Conservation (phyloP, 2,888 invertebrate species). For the Agriotes lineatus region DNA sequence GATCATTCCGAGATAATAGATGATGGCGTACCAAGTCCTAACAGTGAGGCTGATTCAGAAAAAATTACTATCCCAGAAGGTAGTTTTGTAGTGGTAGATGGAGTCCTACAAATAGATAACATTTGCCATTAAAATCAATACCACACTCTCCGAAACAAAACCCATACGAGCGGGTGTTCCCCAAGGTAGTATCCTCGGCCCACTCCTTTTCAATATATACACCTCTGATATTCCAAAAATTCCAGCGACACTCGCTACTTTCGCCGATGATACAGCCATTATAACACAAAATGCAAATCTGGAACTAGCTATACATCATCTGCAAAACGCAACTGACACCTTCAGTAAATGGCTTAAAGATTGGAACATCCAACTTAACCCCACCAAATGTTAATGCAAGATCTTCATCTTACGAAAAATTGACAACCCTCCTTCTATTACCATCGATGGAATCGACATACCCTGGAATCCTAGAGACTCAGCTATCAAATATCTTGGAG, state of each 20-base stretch:
- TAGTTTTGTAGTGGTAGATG: too few relatives aligned
- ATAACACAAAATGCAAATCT: not conserved
- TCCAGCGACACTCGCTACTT: not conserved
- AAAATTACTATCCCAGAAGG: too few relatives aligned
- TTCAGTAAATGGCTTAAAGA: not conserved
- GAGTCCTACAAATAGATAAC: too few relatives aligned
- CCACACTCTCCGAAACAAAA: not conserved
- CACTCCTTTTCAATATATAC: too few relatives aligned
- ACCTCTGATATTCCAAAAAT: not conserved
- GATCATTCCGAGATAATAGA: too few relatives aligned
- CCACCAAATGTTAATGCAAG: not conserved
- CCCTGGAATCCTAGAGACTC: not conserved
- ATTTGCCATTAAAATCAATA: not conserved
- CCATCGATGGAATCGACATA: not conserved
- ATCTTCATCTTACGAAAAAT: not conserved
- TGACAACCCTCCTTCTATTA: not conserved
- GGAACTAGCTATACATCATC: not conserved
- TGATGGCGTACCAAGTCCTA: too few relatives aligned
- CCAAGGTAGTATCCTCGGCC: too few relatives aligned
- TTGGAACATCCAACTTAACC: not conserved
- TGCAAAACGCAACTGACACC: not conserved
- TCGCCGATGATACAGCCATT: not conserved
- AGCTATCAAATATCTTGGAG: not conserved
- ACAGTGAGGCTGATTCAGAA: too few relatives aligned
- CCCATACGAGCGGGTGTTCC: not conserved